phyloP scores from a whole-genome alignment of 1,140 invertebrate genomes.

The Spodoptera litura region DNA sequence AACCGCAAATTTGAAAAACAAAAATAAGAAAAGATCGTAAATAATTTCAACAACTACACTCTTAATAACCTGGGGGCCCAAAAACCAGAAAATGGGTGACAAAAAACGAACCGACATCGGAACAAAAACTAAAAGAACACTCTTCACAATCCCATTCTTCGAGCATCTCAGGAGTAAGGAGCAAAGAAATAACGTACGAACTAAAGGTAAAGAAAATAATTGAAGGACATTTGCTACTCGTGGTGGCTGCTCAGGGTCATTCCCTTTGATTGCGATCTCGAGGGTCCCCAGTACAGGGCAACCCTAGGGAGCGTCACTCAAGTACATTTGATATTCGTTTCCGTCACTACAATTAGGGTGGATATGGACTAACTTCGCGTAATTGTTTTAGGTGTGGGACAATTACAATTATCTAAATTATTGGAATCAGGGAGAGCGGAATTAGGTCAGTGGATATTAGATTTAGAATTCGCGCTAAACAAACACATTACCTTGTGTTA shows the following conservation, averaged over 20 bases:
- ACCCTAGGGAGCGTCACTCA: conserved; percentile 17
- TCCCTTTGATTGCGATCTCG: conserved; percentile 34
- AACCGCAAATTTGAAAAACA: background rate
- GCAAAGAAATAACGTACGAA: conserved; percentile 23
- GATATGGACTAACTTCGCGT: conserved; percentile 2
- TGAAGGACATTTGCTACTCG: conserved; percentile 33
- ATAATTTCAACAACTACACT: conserved; percentile 9
- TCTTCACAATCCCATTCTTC: conserved; percentile 23
- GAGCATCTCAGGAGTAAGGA: conserved; percentile 16
- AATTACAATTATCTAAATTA: background rate
- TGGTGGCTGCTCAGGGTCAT: conserved; percentile 22
- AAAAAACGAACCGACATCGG: conserved; percentile 12
- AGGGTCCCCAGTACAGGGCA: conserved; percentile 17
- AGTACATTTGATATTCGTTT: conserved; percentile 36
- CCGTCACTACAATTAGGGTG: conserved; percentile 22
- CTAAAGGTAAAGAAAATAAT: conserved; percentile 41
- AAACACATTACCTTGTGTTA: background rate
- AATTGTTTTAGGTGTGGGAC: conserved; percentile 19
- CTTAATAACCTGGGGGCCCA: conserved; percentile 2
- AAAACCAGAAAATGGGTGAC: conserved; percentile 7
- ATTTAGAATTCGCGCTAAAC: too few species aligned
- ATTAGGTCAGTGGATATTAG: background rate
- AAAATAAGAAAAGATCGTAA: background rate
- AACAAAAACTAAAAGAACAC: conserved; percentile 32
- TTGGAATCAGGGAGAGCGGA: background rate